These are phyloP conservation scores for Holacanthus passer DNA, from an alignment of 2,113 vertebrate genomes.

Conservation along the genomic window DNA sequence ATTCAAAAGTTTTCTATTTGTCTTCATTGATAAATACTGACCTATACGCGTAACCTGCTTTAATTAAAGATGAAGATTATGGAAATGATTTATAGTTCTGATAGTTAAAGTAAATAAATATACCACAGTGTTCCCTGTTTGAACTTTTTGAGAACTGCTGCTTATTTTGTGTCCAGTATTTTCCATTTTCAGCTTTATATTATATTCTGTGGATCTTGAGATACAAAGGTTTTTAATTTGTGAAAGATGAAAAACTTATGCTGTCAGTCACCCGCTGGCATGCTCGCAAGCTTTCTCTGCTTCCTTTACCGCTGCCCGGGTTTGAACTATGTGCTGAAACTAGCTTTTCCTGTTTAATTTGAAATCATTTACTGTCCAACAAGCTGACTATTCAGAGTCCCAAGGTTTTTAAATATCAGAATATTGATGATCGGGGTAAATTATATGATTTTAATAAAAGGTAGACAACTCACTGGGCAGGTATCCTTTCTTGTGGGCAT, in stretches of 20 bases:
- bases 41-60: background rate
- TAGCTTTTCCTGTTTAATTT: background rate
- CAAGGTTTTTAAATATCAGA: background rate
- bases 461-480: slow-evolving; percentile 86
- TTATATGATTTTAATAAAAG: background rate
- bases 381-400: background rate
- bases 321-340: background rate
- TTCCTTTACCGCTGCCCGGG: background rate
- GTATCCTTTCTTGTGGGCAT: slow-evolving; percentile 89
- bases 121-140: no score
- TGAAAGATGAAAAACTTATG: no score
- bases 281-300: background rate
- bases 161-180: background rate
- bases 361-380: background rate
- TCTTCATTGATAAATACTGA: background rate
- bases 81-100: background rate
- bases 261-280: no score
- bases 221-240: no score
- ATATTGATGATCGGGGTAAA: background rate
- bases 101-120: background rate
- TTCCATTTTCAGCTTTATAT: background rate
- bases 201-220: background rate
- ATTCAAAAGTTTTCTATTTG: background rate
- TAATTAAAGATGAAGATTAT: background rate
- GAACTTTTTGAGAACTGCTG: background rate